Evolutionary conservation across 2,797 vertebrate genomes (phyloP).

Genomic region (Cichlasoma orientale): DNA sequence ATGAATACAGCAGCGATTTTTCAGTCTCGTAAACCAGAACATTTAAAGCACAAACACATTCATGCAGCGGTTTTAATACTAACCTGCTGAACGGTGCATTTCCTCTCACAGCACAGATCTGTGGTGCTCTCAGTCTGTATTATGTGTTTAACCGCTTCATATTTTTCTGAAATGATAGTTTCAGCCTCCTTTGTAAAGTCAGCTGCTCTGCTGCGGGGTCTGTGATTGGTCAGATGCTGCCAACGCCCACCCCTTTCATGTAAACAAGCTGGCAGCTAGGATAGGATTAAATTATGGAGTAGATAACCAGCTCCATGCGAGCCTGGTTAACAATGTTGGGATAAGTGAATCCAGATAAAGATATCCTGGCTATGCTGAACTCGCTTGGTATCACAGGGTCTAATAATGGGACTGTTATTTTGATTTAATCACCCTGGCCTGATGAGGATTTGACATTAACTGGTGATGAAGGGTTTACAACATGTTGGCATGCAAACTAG

Average conservation of each 20-base stretch:
- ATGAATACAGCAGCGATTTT: not conserved
- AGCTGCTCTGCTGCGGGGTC: not conserved
- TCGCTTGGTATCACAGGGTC: too few species aligned
- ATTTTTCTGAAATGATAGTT: not conserved
- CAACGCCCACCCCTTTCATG: not conserved
- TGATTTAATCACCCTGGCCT: too few species aligned
- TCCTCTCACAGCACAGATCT: too few species aligned
- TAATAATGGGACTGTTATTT: too few species aligned
- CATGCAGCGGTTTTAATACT: too few species aligned
- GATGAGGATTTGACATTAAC: too few species aligned
- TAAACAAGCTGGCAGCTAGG: not conserved
- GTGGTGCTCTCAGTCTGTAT: too few species aligned
- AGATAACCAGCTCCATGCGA: not conserved
- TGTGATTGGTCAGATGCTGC: not conserved
- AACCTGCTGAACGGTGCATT: too few species aligned
- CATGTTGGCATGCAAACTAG: too few species aligned
- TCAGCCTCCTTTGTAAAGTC: not conserved
- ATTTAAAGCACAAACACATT: too few species aligned
- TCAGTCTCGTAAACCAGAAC: too few species aligned
- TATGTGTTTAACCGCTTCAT: not conserved
- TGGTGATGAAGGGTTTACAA: too few species aligned
- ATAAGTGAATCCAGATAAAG: not conserved
- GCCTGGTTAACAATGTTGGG: fast-evolving
- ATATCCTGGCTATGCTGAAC: not conserved
- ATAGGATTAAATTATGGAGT: not conserved